Conservation (phyloP, 2,113 vertebrate genomes). For the Pristiophorus japonicus region DNA sequence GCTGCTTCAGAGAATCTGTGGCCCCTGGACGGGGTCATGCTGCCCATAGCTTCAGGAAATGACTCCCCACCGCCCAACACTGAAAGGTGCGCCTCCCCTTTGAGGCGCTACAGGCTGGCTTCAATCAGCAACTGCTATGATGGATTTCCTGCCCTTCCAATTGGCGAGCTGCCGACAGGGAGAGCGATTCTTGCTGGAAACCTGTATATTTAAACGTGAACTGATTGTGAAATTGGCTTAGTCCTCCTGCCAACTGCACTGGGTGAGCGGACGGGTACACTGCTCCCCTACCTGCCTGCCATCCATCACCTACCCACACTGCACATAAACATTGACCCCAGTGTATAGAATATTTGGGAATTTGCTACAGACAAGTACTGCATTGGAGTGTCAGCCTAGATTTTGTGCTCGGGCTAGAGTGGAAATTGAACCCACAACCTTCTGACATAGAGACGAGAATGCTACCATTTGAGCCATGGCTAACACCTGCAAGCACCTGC, state of each 20-base stretch:
- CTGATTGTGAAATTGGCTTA: not conserved
- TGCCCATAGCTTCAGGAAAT: not conserved
- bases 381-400: not conserved
- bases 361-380: not conserved
- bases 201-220: not conserved
- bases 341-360: not conserved
- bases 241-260: not conserved
- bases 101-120: not conserved
- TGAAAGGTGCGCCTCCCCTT: not conserved
- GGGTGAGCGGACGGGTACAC: too few relatives aligned
- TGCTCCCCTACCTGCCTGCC: too few relatives aligned
- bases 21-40: not conserved
- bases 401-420: not conserved
- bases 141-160: not conserved
- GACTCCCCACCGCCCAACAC: not conserved
- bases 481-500: not conserved
- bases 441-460: not conserved
- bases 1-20: not conserved
- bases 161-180: not conserved
- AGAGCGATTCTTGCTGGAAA: not conserved
- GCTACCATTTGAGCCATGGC: not conserved
- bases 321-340: not conserved
- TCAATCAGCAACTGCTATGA: not conserved
- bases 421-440: not conserved
- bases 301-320: too few relatives aligned